A percentile compares a stretch with the other conserved stretches of the same genome.
These are phyloP conservation scores for Hemicrepidius hirtus DNA, from an alignment of 2,888 invertebrate species.

Conservation along the genomic window DNA sequence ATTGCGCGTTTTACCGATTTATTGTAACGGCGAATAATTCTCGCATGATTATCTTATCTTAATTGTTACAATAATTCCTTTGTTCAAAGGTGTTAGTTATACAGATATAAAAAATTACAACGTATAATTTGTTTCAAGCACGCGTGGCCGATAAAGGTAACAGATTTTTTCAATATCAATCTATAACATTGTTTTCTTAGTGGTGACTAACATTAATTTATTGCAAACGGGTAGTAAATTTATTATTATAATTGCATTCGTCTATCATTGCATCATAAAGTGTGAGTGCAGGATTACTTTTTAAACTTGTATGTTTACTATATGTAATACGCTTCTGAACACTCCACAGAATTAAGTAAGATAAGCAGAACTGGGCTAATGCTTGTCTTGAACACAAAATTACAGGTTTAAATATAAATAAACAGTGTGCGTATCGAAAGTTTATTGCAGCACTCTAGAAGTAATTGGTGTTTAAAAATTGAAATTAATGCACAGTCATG, in stretches of 20 bases:
- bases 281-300: too few relatives aligned
- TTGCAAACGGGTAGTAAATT: not conserved
- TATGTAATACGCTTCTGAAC: too few relatives aligned
- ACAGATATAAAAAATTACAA: not conserved
- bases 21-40: not conserved
- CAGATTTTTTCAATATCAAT: not conserved
- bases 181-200: not conserved
- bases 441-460: constrained; percentile 1
- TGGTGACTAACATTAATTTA: not conserved
- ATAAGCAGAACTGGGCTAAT: not conserved
- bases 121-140: not conserved
- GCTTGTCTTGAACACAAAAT: not conserved
- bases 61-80: constrained; percentile 11
- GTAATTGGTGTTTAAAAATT: not conserved
- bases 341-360: not conserved
- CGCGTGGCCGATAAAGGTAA: not conserved
- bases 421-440: not conserved
- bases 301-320: too few relatives aligned
- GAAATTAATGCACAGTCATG: constrained; percentile 26
- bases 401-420: constrained; percentile 2
- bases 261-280: too few relatives aligned
- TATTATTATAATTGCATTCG: too few relatives aligned
- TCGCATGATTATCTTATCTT: constrained; percentile 3
- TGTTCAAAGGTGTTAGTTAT: constrained; percentile 10
- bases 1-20: constrained; percentile 15